These are phyloP conservation scores for Protonemura montana DNA, from an alignment of 2,888 invertebrate genomes.

Conservation along the genomic window DNA sequence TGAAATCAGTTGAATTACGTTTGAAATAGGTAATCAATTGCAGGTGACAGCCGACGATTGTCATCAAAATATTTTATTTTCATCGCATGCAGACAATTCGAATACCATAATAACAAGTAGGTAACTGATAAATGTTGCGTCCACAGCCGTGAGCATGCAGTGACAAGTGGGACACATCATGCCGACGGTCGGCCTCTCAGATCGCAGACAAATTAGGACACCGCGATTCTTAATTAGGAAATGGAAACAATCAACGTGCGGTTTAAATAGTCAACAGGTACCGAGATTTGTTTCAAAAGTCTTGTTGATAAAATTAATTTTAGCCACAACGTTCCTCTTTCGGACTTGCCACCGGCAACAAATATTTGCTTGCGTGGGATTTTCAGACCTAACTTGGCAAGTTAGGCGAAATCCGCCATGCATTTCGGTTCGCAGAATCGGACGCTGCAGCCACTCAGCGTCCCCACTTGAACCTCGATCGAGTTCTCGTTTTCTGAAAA, in stretches of 20 bases:
- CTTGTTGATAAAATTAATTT: background rate
- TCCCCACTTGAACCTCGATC: conserved; percentile 3
- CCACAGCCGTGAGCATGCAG: background rate
- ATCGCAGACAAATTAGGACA: background rate
- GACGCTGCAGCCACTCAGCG: background rate
- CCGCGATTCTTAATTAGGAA: background rate
- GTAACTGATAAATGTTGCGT: background rate
- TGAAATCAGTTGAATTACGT: background rate
- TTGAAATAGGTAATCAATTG: background rate
- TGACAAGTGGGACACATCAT: background rate
- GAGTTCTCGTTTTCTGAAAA: background rate
- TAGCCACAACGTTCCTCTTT: background rate
- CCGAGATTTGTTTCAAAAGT: background rate
- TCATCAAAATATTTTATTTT: conserved; percentile 3
- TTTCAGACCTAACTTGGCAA: background rate
- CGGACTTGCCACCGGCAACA: background rate
- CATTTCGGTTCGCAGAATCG: background rate
- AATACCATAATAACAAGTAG: background rate
- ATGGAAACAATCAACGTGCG: background rate
- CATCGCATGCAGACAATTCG: background rate
- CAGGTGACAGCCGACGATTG: background rate
- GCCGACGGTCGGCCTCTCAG: background rate
- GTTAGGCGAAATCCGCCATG: background rate
- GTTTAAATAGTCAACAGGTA: background rate
- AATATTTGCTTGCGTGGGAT: background rate